Conservation (phyloP, 2,113 vertebrate genomes). For the Potamarius usumacintae region DNA sequence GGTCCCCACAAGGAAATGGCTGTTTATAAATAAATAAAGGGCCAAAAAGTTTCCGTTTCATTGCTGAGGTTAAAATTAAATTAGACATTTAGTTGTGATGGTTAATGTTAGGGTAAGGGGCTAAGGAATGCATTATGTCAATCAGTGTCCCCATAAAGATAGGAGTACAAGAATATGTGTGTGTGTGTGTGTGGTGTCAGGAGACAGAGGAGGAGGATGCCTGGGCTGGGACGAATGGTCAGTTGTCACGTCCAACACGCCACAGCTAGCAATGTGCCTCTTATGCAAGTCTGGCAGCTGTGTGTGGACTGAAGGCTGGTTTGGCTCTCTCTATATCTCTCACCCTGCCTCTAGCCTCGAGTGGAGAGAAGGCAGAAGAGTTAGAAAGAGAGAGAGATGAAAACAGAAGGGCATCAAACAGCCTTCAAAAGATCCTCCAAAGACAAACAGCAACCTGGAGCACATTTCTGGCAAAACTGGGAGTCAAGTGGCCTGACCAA, state of each 20-base stretch:
- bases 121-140: no score
- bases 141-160: no score
- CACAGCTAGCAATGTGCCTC: slow-evolving; percentile 25
- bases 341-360: not conserved
- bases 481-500: not conserved
- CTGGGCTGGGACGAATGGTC: slow-evolving; percentile 57
- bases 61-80: no score
- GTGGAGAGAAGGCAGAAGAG: not conserved
- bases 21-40: no score
- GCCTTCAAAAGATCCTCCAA: not conserved
- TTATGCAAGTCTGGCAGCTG: slow-evolving; percentile 55
- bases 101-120: no score
- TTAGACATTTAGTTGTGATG: no score
- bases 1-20: no score
- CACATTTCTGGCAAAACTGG: not conserved
- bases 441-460: not conserved
- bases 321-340: slow-evolving; percentile 26
- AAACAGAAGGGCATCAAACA: slow-evolving; percentile 2
- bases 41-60: no score
- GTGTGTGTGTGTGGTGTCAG: slow-evolving; percentile 16
- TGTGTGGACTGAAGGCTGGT: slow-evolving; percentile 17
- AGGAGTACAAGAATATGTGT: not conserved
- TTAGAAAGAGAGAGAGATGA: slow-evolving; percentile 9
- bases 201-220: slow-evolving; percentile 38
- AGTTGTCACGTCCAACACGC: slow-evolving; percentile 69